Conservation (phyloP, 2,113 vertebrate species). For the Etia nguti region DNA sequence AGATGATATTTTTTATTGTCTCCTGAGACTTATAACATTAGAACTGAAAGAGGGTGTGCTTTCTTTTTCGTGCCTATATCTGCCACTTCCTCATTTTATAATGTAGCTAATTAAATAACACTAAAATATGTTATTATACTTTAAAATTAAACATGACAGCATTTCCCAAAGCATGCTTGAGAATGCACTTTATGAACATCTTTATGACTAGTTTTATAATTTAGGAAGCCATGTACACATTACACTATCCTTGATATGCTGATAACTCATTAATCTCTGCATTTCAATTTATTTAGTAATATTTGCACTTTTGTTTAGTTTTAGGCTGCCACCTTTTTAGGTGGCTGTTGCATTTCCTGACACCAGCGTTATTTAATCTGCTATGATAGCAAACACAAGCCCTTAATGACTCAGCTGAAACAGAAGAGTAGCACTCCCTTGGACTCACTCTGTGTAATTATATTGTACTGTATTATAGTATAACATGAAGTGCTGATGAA, state of each 20-base stretch:
- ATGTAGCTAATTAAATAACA: not conserved
- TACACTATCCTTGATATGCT: not conserved
- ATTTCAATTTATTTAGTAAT: not conserved
- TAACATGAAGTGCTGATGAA: not conserved
- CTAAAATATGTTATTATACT: not conserved
- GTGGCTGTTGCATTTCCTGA: not conserved
- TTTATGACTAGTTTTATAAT: accelerated
- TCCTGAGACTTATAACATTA: not conserved
- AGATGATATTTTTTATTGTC: not conserved
- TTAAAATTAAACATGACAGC: not conserved
- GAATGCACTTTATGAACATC: accelerated
- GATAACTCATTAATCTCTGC: not conserved
- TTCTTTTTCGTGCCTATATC: not conserved
- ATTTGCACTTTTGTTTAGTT: not conserved
- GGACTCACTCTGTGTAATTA: not conserved
- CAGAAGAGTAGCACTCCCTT: not conserved
- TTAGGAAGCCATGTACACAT: accelerated
- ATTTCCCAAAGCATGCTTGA: not conserved
- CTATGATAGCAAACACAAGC: not conserved
- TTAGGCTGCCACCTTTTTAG: not conserved
- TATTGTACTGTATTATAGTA: not conserved
- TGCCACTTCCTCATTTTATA: too few species aligned
- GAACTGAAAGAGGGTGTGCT: not conserved
- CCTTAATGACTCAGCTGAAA: not conserved
- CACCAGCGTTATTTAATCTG: not conserved